phyloP scores from a whole-genome alignment of 2,888 invertebrate genomes.

The Helicoverpa assulta region DNA sequence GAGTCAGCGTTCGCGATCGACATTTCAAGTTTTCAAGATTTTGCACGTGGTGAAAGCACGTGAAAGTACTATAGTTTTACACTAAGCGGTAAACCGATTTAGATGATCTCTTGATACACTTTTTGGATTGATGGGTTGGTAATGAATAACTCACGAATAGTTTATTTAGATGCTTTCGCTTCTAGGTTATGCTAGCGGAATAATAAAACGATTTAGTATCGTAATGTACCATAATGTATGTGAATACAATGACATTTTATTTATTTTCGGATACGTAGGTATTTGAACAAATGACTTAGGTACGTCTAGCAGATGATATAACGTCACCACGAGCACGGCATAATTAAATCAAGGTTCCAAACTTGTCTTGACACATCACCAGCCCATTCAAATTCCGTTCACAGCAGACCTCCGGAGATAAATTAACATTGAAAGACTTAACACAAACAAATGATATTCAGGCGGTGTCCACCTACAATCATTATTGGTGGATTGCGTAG shows the following conservation, averaged over 20 bases:
- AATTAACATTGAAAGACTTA: conserved; percentile 78
- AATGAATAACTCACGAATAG: conserved; percentile 50
- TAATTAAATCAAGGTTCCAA: conserved; percentile 54
- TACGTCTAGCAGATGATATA: conserved; percentile 15
- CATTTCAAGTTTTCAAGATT: conserved; percentile 56
- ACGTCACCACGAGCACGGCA: conserved; percentile 20
- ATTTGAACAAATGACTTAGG: not conserved
- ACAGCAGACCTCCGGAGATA: conserved; percentile 65
- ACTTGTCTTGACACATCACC: conserved; percentile 53
- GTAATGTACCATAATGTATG: not conserved
- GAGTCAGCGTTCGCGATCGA: conserved; percentile 69
- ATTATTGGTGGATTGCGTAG: conserved; percentile 72
- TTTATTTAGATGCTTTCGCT: conserved; percentile 38
- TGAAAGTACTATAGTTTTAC: conserved; percentile 69
- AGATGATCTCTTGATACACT: conserved; percentile 63
- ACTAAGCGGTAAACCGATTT: conserved; percentile 63
- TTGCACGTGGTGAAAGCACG: conserved; percentile 74
- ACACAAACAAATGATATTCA: conserved; percentile 81
- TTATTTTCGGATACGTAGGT: not conserved
- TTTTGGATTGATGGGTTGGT: conserved; percentile 65
- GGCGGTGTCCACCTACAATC: conserved; percentile 81
- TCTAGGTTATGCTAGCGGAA: conserved; percentile 9
- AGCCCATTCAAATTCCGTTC: conserved; percentile 68
- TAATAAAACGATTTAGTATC: conserved; percentile 1
- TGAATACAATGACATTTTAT: not conserved